Base-by-base conservation (phyloP, 2,797 vertebrate species). In the Simalia tracyae region DNA sequence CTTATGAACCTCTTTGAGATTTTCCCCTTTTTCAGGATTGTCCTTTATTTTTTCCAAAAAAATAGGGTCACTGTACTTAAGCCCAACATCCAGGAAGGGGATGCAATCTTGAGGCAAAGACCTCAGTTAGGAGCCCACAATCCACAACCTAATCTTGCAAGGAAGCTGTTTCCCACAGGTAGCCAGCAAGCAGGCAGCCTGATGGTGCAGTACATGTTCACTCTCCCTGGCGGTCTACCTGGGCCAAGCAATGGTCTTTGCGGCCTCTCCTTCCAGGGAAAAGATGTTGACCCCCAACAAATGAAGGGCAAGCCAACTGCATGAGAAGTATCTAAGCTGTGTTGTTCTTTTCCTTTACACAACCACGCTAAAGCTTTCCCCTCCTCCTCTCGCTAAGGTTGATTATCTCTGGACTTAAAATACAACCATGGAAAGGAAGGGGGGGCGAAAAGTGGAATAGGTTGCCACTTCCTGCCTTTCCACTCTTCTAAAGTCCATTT, bases 401-500 rank as follows among this genome's bases (percentile, higher is more conserved):
- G 90, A 87, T 56, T 88, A 12, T 12, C n/a, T 14, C 14, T 88
- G 54, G 0, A 0, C 12, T 91, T 93, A 91, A 93, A 2, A 9
- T 15, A 84, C 2, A 15, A 93, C 91, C 66, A 89, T 17, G 54
- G 31, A 57, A n/a, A 26, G n/a, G 36, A 42, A 84, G 36, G 1
- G n/a, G 2, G 5, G 2, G 5, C 7, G 36, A 93, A 76, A 89
- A 91, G 26, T 72, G 50, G 61, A 60, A 92, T 91, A 90, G 88
- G 11, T 2, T 24, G 57, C 57, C 2, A 42, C 59, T 10, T 81
- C 93, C 94, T 92, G 84, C 94, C 72, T 72, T 93, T 93, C 84
- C 59, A 96, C 76, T 95, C 84, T 95, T 84, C 90, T 86, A 42
- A 89, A 93, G 31, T 89, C 60, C 59, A 89, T 95, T 90, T 46